Conservation (phyloP, 2,113 vertebrate genomes). For the Bolborhynchus lineola region DNA sequence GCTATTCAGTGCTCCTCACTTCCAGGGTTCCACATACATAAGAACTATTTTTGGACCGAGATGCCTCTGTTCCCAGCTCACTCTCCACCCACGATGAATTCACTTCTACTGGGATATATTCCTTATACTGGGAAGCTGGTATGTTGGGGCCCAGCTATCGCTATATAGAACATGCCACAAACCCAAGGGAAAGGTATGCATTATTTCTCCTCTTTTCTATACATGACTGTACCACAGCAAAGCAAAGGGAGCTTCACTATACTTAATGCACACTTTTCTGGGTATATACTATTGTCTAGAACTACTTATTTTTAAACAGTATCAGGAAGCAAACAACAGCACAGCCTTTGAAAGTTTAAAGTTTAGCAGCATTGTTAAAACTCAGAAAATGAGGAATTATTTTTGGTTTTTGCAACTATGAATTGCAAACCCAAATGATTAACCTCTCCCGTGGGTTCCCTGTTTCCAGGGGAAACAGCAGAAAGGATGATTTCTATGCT, state of each 20-base stretch:
- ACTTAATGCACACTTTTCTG: neutral
- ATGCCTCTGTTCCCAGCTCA: neutral
- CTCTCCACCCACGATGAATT: neutral
- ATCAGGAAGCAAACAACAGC: neutral
- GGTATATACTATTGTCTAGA: neutral
- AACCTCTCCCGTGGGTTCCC: slow-evolving; percentile 66
- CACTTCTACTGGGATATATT: neutral
- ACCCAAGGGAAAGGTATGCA: neutral
- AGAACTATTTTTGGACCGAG: neutral
- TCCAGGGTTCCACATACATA: neutral
- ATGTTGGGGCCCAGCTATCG: neutral
- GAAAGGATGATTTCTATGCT: slow-evolving; percentile 69
- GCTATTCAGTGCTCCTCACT: neutral
- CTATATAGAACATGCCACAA: neutral
- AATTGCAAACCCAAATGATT: slow-evolving; percentile 77
- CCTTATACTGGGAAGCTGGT: neutral
- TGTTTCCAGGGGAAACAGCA: slow-evolving; percentile 72
- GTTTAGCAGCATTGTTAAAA: slow-evolving; percentile 50
- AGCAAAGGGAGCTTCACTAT: neutral
- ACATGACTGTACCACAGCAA: neutral
- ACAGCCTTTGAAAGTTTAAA: slow-evolving; percentile 8
- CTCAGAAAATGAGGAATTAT: slow-evolving; percentile 57
- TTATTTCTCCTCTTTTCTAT: neutral
- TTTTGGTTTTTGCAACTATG: slow-evolving; percentile 54
- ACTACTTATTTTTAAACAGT: neutral